Evolutionary conservation across 2,113 vertebrate species (phyloP), one percentile per base, ranked within the genome.

Genomic region (Benitochromis conjunctus): DNA sequence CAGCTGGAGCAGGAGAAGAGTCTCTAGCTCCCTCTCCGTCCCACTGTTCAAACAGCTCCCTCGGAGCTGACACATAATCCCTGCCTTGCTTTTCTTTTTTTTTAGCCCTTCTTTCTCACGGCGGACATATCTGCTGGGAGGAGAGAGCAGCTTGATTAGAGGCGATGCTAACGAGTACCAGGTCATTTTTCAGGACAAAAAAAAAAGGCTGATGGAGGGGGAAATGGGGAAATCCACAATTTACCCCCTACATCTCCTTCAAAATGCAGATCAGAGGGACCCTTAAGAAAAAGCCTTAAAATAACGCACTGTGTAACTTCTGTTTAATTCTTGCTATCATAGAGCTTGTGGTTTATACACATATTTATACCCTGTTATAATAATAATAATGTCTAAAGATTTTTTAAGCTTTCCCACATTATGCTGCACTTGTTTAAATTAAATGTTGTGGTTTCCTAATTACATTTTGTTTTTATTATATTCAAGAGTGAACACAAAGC

Each of bases 101-200:
- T 29, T 18, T 36, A 29, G 9, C 43, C 24, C 26, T 62, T 29
- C 95, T 96, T 96, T 96, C 96, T 97, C 95, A 96, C 95, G 96
- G 96, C 94, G 95, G 96, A 96, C 97, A 97, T 97, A 95, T 95
- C 41, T 71, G 66, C 97, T 95, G 69, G 11, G 94, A 96, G 94
- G 94, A 84, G 69, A 56, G 79, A 88, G 83, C 91, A 88, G 80
- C 79, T 57, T 34, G 29, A 29, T 51, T 55, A 53, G 62, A 77
- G 58, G 31, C 24, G 6, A 74, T 69, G 29, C 56, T 54, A 48
- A 57, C 74, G 38, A 41, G 86, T 54, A 51, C 29, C 69, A 18
- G 69, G 24, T 51, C 21, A 71, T 46, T 71, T 71, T 46, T 71
- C 66, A 16, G 21, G 21, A 24, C 3, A 26, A 46, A 46, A 71